Percentiles rank a stretch among this genome's conserved stretches.
These are phyloP conservation scores for Dasyprocta punctata DNA, from an alignment of 2,113 vertebrate genomes.

Conservation along the genomic window DNA sequence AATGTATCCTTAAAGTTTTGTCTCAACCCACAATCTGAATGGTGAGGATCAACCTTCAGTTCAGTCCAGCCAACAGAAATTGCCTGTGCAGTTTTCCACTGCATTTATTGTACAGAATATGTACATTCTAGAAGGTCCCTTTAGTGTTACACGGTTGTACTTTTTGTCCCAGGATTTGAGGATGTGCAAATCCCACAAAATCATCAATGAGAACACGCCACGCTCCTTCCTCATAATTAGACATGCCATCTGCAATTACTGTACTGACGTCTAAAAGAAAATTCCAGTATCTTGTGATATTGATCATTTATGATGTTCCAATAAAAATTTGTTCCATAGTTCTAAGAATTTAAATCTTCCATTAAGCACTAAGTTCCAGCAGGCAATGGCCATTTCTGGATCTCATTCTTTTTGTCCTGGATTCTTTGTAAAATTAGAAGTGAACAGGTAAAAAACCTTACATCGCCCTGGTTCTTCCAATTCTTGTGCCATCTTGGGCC, in stretches of 20 bases:
- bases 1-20: constrained; percentile 87
- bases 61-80: constrained; percentile 91
- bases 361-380: background rate
- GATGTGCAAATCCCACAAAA: constrained; percentile 95
- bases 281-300: background rate
- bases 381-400: background rate
- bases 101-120: constrained; percentile 92
- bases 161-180: constrained; percentile 92
- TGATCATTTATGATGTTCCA: background rate
- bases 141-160: constrained; percentile 81
- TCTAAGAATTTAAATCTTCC: background rate
- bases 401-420: constrained; percentile 90
- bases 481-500: constrained; percentile 88
- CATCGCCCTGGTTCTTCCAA: constrained; percentile 87
- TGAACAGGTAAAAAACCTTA: constrained; percentile 95
- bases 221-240: background rate
- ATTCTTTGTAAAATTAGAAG: constrained; percentile 94
- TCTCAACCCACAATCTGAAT: background rate
- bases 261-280: background rate
- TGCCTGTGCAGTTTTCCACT: constrained; percentile 90
- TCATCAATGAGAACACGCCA: constrained; percentile 94
- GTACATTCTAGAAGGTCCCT: constrained; percentile 88
- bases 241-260: background rate
- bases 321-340: background rate
- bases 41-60: constrained; percentile 86